Evolutionary conservation across 2,797 vertebrate genomes (phyloP).

Genomic region (Oryzias dopingdopingensis): DNA sequence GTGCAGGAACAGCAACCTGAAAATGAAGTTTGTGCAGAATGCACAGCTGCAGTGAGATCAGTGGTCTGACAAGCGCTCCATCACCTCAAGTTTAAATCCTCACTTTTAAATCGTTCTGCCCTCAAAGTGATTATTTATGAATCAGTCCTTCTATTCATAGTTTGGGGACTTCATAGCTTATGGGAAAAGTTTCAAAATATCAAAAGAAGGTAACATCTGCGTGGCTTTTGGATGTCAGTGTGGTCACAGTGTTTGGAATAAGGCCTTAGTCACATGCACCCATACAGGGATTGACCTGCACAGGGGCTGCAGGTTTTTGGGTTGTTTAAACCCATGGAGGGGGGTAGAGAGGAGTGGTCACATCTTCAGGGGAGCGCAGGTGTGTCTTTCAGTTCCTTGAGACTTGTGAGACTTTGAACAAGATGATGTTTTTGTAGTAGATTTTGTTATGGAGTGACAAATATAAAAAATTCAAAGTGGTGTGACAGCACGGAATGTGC

Average conservation of each 20-base stretch:
- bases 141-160: neutral
- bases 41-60: neutral
- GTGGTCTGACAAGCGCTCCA: constrained; percentile 4
- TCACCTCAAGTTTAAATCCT: constrained; percentile 6
- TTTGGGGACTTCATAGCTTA: neutral
- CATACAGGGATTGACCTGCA: too few species aligned
- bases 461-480: too few species aligned
- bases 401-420: too few species aligned
- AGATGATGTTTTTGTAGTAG: neutral
- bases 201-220: neutral
- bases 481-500: too few species aligned
- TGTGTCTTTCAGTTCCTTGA: too few species aligned
- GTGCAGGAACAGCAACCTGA: neutral
- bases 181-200: neutral
- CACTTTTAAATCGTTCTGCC: neutral
- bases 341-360: too few species aligned
- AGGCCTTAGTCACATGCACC: too few species aligned
- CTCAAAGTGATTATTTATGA: constrained; percentile 2
- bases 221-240: constrained; percentile 4
- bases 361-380: too few species aligned
- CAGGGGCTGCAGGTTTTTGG: too few species aligned
- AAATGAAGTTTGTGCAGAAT: constrained; percentile 5
- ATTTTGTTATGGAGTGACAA: too few species aligned
- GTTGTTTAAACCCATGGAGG: too few species aligned
- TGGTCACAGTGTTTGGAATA: neutral